Percentiles rank a stretch among this genome's conserved stretches.
These are phyloP conservation scores for Arctopsyche grandis DNA, from an alignment of 1,140 invertebrate species.

Conservation along the genomic window DNA sequence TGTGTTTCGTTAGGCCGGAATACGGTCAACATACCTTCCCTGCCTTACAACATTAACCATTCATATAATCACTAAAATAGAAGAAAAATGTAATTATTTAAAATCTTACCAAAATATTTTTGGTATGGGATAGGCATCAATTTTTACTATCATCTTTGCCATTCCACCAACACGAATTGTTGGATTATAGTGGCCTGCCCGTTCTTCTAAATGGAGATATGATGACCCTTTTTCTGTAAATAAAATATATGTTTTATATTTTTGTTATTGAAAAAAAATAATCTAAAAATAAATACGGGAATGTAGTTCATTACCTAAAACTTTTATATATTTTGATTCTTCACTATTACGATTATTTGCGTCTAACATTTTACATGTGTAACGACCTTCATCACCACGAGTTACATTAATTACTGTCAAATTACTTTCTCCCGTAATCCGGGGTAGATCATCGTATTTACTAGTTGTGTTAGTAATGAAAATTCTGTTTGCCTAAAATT, in stretches of 20 bases:
- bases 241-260: conserved; percentile 38
- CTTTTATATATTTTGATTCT: conserved; percentile 57
- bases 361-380: conserved; percentile 64
- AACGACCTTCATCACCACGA: conserved; percentile 65
- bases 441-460: conserved; percentile 37
- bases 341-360: conserved; percentile 55
- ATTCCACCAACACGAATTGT: conserved; percentile 49
- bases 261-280: no score
- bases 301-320: conserved; percentile 63
- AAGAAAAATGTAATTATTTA: background rate
- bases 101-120: conserved; percentile 60
- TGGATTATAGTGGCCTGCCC: conserved; percentile 55
- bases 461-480: conserved; percentile 46
- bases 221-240: conserved; percentile 60
- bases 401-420: conserved; percentile 63
- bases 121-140: conserved; percentile 63
- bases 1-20: no score
- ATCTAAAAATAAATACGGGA: no score
- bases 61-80: no score
- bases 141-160: conserved; percentile 59
- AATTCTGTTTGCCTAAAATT: conserved; percentile 33
- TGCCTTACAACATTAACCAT: no score
- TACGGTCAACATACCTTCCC: no score
- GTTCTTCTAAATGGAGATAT: conserved; percentile 62
- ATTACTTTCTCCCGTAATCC: conserved; percentile 50